Conservation (phyloP, 2,113 vertebrate species). For the Noctilio leporinus region DNA sequence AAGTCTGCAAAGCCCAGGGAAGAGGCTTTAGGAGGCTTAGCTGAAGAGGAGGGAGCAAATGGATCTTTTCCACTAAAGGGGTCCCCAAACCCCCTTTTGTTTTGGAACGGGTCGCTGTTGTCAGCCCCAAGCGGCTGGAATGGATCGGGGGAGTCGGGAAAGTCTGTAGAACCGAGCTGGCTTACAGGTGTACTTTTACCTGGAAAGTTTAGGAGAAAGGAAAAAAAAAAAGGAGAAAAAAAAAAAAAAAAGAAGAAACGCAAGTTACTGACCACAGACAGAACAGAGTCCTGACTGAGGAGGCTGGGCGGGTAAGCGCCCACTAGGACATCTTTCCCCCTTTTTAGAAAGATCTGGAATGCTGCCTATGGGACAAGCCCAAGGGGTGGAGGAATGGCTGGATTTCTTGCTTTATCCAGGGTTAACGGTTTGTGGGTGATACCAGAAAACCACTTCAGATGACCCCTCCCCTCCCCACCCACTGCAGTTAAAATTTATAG, state of each 20-base stretch:
- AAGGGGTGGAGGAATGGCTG: background rate
- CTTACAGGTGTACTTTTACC: slow-evolving; percentile 96
- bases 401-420: background rate
- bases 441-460: background rate
- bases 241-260: slow-evolving; percentile 38
- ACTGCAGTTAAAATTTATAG: background rate
- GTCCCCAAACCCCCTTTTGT: slow-evolving; percentile 92
- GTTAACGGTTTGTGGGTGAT: background rate
- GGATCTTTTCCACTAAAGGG: slow-evolving; percentile 98
- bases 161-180: slow-evolving; percentile 84
- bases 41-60: slow-evolving; percentile 91
- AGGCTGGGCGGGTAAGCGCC: background rate
- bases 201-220: slow-evolving; percentile 77
- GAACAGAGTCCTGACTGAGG: slow-evolving; percentile 49
- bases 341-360: slow-evolving; percentile 1
- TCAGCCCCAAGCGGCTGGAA: slow-evolving; percentile 94
- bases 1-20: slow-evolving; percentile 91
- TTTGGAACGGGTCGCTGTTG: slow-evolving; percentile 90
- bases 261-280: slow-evolving; percentile 77
- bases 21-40: slow-evolving; percentile 90
- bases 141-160: slow-evolving; percentile 89
- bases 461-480: background rate
- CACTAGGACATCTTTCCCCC: background rate
- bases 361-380: background rate
- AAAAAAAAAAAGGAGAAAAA: background rate